Conservation (phyloP, 1,140 invertebrate genomes). For the Pseudomyrmex concolor region DNA sequence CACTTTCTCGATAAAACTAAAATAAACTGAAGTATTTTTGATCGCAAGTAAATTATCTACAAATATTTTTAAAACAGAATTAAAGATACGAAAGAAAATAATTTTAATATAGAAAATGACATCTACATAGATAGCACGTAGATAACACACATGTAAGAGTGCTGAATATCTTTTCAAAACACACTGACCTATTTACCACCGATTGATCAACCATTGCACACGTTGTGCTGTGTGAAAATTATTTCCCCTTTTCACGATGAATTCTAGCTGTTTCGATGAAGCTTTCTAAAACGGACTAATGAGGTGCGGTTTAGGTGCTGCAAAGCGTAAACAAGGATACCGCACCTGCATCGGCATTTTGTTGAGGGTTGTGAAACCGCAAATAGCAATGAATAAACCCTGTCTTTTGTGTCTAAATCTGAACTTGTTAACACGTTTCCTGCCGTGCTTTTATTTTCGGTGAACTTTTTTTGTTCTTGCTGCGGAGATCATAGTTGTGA, state of each 20-base stretch:
- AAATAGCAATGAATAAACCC: background rate
- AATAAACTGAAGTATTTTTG: background rate
- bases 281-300: conserved; percentile 39
- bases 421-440: background rate
- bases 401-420: background rate
- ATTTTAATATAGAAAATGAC: too few relatives aligned
- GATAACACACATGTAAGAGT: background rate
- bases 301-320: conserved; percentile 3
- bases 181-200: conserved; percentile 30
- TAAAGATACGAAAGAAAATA: background rate
- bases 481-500: too few relatives aligned
- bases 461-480: too few relatives aligned
- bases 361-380: conserved; percentile 12
- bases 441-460: too few relatives aligned
- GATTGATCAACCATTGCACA: background rate
- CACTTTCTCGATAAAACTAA: background rate
- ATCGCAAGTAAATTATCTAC: background rate
- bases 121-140: too few relatives aligned
- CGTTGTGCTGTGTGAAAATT: background rate
- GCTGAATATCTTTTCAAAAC: background rate
- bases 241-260: background rate
- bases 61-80: background rate
- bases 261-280: conserved; percentile 16
- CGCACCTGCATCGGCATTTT: conserved; percentile 12
- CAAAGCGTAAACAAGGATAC: conserved; percentile 12